Evolutionary conservation across 2,888 invertebrate species (phyloP).

Genomic region (Luffia ferchaultella): DNA sequence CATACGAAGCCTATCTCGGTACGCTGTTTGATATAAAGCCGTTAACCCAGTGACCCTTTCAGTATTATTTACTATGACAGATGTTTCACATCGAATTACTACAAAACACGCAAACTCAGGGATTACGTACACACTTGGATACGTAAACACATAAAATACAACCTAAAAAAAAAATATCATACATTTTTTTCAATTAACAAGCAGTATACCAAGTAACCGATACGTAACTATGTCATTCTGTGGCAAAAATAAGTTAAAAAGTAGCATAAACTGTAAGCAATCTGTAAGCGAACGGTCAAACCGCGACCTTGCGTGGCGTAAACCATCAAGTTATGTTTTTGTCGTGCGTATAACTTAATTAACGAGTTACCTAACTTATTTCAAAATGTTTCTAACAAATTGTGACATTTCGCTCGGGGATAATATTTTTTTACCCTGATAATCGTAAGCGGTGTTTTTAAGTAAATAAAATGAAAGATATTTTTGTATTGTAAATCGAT

Average conservation of each 20-base stretch:
- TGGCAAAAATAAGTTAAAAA: too few relatives aligned
- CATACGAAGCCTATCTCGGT: too few relatives aligned
- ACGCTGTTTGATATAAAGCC: constrained; percentile 14
- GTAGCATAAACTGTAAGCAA: neutral
- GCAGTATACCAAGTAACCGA: too few relatives aligned
- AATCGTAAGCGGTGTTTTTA: too few relatives aligned
- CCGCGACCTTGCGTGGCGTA: constrained; percentile 38
- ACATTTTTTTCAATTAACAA: neutral
- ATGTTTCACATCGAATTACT: constrained; percentile 39
- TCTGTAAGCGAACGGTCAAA: neutral
- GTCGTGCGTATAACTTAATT: constrained; percentile 2
- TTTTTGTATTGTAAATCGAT: too few relatives aligned
- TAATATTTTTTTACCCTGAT: too few relatives aligned
- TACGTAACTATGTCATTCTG: too few relatives aligned
- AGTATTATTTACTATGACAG: constrained; percentile 40
- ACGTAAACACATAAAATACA: neutral
- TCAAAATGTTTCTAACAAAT: constrained; percentile 17
- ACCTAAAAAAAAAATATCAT: neutral
- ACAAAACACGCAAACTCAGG: constrained; percentile 28
- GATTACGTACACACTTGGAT: neutral
- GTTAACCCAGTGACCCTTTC: constrained; percentile 45
- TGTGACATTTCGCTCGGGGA: constrained; percentile 4
- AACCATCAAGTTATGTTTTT: constrained; percentile 7
- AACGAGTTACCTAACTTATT: constrained; percentile 13
- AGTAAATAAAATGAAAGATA: too few relatives aligned